Evolutionary conservation across 2,113 vertebrate species (phyloP).

Genomic region (Sylvietta virens): DNA sequence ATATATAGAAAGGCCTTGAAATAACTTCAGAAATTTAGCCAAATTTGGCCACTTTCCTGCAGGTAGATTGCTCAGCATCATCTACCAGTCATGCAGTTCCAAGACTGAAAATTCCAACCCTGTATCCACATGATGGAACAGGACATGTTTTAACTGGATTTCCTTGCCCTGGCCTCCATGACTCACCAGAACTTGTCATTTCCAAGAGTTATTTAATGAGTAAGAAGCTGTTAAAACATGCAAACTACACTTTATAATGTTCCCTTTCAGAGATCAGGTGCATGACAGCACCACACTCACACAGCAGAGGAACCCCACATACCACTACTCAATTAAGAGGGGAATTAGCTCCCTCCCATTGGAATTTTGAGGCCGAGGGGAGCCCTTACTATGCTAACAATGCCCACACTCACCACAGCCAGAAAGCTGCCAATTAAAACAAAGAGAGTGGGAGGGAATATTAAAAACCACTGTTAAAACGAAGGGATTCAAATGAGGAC

Average conservation of each 20-base stretch:
- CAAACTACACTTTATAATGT: not conserved
- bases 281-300: not conserved
- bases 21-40: not conserved
- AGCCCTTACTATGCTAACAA: not conserved
- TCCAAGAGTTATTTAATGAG: not conserved
- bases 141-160: rapidly evolving
- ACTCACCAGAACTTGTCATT: not conserved
- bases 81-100: not conserved
- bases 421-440: not conserved
- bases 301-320: not conserved
- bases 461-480: not conserved
- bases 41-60: not conserved
- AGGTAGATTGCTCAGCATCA: not conserved
- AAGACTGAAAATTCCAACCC: not conserved
- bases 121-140: not conserved
- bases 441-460: not conserved
- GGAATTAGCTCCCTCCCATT: not conserved
- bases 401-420: not conserved
- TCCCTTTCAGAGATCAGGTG: not conserved
- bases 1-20: not conserved
- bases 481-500: not conserved
- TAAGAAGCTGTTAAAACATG: not conserved
- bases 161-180: not conserved
- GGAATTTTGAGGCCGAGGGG: not conserved
- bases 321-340: not conserved